phyloP scores from a whole-genome alignment of 2,113 vertebrate species.

The Chionis minor region DNA sequence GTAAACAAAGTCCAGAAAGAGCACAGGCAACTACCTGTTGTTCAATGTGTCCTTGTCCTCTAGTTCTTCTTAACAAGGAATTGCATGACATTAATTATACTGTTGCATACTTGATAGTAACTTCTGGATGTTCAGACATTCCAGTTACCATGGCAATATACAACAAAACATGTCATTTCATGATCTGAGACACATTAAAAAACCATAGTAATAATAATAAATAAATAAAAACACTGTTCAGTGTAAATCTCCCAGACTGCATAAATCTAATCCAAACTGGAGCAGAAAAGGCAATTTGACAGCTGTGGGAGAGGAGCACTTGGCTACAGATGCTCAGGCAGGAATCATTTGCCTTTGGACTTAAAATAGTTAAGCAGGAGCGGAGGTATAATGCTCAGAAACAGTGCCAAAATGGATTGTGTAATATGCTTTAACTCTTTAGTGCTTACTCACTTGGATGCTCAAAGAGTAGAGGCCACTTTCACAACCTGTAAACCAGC shows the following conservation, averaged over 20 bases:
- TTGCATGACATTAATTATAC: neutral
- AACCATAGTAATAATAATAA: neutral
- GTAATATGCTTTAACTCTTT: neutral
- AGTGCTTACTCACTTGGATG: neutral
- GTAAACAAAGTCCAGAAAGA: neutral
- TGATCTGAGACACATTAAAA: neutral
- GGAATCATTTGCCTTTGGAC: neutral
- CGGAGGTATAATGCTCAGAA: neutral
- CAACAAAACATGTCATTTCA: neutral
- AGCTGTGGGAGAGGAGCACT: neutral
- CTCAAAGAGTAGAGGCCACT: neutral
- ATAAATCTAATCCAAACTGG: neutral
- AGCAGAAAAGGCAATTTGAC: neutral
- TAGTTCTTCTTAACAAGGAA: neutral
- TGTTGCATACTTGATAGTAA: neutral
- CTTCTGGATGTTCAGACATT: neutral
- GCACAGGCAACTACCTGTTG: neutral
- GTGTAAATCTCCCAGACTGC: neutral
- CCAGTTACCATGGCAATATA: neutral
- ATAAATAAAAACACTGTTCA: neutral
- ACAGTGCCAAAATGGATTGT: neutral
- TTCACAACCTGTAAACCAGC: neutral
- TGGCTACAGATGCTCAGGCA: neutral
- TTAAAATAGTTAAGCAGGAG: neutral
- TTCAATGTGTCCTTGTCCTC: neutral